Evolutionary conservation across 2,888 invertebrate species (phyloP), one percentile per base, ranked within the genome.

Genomic region (Nomada flava): DNA sequence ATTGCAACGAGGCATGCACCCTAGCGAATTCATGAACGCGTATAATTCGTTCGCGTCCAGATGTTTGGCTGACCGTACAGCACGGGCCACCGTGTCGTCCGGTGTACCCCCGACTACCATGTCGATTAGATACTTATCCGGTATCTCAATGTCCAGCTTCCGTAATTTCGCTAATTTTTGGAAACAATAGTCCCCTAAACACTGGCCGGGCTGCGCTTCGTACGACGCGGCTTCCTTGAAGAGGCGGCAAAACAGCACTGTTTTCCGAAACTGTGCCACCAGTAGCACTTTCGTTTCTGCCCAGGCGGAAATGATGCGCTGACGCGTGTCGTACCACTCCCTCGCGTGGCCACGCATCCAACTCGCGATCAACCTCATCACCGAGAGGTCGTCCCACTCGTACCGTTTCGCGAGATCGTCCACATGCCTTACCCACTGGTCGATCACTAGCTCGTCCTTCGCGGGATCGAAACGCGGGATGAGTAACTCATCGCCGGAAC

Each of bases 341-440:
- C 70, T 23, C 5, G 60, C 60, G 15, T 50, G 26, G 2, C 52
- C 60, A 3, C 36, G 44, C 15, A 71, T 7, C 5, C 60, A 5
- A 1, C 36, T 52, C 1, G 42, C 59, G 15, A 71, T 71, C 11
- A 71, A 20, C 3, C 60, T 26, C 60, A 71, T 71, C 0, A 60
- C 18, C 0, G 11, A 13, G 2, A 36, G 11, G 5, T 62, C 70
- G 9, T 23, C 60, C 62, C 50, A 62, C 0, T n/a, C n/a, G n/a
- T 62, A 71, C 1, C 26, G 23, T 18, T n/a, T n/a, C 2, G 69
- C 57, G 13, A 69, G 23, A 0, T 20, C 20, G 7, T 47, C 69
- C 55, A 60, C 60, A 4, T 36, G 36, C 0, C n/a, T 50, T 0
- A 52, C 15, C 59, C 50, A 60, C 4, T 55, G 42, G 23, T 68